Evolutionary conservation across 2,113 vertebrate genomes (phyloP).

Genomic region (Ochotona princeps): DNA sequence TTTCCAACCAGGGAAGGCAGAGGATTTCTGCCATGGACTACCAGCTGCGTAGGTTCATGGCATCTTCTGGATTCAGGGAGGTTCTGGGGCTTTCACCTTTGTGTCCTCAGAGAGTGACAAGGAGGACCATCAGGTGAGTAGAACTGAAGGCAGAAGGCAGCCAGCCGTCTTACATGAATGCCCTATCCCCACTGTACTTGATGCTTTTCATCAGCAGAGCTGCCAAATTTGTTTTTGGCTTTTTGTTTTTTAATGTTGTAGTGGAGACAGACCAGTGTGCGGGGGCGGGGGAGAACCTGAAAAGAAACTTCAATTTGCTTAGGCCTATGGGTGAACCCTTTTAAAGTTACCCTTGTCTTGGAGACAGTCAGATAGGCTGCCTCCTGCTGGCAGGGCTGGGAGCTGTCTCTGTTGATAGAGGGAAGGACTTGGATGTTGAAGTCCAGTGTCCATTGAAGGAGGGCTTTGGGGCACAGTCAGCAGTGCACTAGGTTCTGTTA

Average conservation of each 20-base stretch:
- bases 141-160: background rate
- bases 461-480: background rate
- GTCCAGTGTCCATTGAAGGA: background rate
- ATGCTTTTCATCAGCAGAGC: background rate
- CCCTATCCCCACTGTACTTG: background rate
- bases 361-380: background rate
- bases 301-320: slow-evolving; percentile 50
- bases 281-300: background rate
- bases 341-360: slow-evolving; percentile 9
- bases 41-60: background rate
- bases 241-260: background rate
- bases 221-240: slow-evolving; percentile 22
- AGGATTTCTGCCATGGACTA: background rate
- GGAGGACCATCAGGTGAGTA: background rate
- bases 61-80: slow-evolving; percentile 5
- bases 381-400: slow-evolving; percentile 62
- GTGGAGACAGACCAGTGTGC: background rate
- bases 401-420: background rate
- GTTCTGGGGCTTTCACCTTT: slow-evolving; percentile 57
- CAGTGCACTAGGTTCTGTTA: background rate
- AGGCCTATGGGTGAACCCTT: background rate
- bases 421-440: background rate
- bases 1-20: slow-evolving; percentile 31
- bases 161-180: background rate
- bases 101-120: slow-evolving; percentile 30